Evolutionary conservation across 2,888 invertebrate genomes (phyloP).

Genomic region (Chymomyza amoena): DNA sequence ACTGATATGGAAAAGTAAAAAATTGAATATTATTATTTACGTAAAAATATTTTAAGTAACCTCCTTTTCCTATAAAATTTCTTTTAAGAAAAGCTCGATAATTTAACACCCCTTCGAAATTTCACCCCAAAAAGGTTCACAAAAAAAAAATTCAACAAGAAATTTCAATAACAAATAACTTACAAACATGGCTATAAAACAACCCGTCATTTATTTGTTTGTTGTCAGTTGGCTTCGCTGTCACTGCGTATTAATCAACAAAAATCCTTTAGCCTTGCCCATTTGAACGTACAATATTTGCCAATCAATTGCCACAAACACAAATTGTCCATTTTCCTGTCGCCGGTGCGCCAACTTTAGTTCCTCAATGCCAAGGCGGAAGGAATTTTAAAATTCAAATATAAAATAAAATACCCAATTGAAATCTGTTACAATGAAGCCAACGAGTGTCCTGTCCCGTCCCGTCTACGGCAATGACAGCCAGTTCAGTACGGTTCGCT

Average conservation of each 20-base stretch:
- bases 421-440: conserved; percentile 73
- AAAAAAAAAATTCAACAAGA: background rate
- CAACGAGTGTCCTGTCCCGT: conserved; percentile 29
- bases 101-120: too few relatives aligned
- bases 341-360: conserved; percentile 56
- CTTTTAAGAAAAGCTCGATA: too few relatives aligned
- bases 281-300: conserved; percentile 73
- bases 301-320: conserved; percentile 78
- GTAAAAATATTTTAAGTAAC: too few relatives aligned
- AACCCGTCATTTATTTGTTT: background rate
- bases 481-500: conserved; percentile 28
- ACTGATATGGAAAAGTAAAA: too few relatives aligned
- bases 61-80: too few relatives aligned
- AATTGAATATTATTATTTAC: too few relatives aligned
- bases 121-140: too few relatives aligned
- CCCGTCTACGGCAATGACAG: conserved; percentile 49
- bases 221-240: conserved; percentile 28
- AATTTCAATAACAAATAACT: conserved; percentile 6
- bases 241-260: conserved; percentile 69
- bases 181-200: background rate
- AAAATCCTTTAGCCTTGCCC: conserved; percentile 48
- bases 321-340: conserved; percentile 78
- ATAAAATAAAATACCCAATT: conserved; percentile 77
- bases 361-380: conserved; percentile 48
- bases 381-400: conserved; percentile 76